These are phyloP conservation scores for Illadopsis cleaveri DNA, from an alignment of 2,113 vertebrate genomes.

Conservation along the genomic window DNA sequence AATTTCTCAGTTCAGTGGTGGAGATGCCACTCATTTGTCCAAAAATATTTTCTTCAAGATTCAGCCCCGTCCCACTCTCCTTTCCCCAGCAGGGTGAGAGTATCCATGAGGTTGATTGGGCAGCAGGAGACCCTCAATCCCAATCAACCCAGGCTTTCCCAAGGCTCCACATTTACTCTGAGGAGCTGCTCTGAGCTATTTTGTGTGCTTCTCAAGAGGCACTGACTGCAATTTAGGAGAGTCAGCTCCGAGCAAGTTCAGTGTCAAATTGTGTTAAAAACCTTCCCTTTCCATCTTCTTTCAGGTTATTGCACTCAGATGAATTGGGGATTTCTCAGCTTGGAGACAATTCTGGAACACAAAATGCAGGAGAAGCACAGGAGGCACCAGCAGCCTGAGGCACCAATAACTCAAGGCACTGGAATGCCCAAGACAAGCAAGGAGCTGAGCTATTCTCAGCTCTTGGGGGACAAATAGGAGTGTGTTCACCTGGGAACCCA, in stretches of 20 bases:
- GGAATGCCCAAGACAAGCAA: not conserved
- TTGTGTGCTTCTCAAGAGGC: not conserved
- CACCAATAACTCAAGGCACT: not conserved
- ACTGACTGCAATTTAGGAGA: not conserved
- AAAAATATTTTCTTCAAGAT: not conserved
- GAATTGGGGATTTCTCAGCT: not conserved
- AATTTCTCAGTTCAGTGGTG: not conserved
- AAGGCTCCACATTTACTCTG: not conserved
- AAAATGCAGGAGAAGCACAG: not conserved
- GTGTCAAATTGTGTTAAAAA: not conserved
- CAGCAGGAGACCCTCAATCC: not conserved
- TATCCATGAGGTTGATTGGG: not conserved
- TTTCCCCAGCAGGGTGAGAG: not conserved
- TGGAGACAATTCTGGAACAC: not conserved
- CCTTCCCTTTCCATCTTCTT: not conserved
- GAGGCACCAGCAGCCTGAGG: not conserved
- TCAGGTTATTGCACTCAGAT: not conserved
- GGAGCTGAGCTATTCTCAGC: not conserved
- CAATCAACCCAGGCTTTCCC: not conserved
- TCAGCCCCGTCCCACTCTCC: fast-evolving
- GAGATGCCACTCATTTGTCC: not conserved
- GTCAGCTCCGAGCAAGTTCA: not conserved
- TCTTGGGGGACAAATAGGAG: not conserved
- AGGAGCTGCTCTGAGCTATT: not conserved
- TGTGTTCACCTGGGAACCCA: not conserved